These are phyloP conservation scores for Myotis pilosus DNA, from an alignment of 2,797 vertebrate genomes.

Conservation along the genomic window DNA sequence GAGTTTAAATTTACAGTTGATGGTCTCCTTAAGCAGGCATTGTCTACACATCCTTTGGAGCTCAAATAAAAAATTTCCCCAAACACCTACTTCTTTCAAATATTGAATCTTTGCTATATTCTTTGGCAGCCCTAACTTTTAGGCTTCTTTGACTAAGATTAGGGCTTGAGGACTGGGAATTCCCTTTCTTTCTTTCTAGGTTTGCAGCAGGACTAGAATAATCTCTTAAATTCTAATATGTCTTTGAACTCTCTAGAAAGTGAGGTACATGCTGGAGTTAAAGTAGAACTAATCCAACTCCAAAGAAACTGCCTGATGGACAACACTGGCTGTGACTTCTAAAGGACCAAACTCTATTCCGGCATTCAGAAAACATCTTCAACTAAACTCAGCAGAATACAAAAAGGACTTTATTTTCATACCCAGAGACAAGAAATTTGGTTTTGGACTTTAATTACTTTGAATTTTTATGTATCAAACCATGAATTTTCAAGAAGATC, in stretches of 20 bases:
- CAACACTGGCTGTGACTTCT: neutral
- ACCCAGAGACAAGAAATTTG: neutral
- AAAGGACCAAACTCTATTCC: neutral
- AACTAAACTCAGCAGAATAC: neutral
- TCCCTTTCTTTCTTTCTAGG: neutral
- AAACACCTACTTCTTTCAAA: neutral
- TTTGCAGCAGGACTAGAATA: neutral
- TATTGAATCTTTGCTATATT: neutral
- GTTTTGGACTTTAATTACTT: neutral
- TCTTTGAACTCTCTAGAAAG: neutral
- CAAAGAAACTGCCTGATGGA: neutral
- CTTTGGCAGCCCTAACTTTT: neutral
- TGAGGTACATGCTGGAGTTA: neutral
- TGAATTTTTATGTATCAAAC: neutral
- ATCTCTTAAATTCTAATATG: neutral
- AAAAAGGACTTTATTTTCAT: neutral
- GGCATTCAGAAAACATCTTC: neutral
- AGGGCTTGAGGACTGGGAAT: neutral
- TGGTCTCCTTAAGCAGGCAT: neutral
- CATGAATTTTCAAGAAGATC: neutral
- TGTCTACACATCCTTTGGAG: neutral
- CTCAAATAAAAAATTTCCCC: neutral
- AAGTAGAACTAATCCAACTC: neutral
- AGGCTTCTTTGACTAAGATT: neutral
- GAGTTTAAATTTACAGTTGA: neutral